These are phyloP conservation scores for Axis porcinus DNA, from an alignment of 2,113 vertebrate species.

Conservation along the genomic window DNA sequence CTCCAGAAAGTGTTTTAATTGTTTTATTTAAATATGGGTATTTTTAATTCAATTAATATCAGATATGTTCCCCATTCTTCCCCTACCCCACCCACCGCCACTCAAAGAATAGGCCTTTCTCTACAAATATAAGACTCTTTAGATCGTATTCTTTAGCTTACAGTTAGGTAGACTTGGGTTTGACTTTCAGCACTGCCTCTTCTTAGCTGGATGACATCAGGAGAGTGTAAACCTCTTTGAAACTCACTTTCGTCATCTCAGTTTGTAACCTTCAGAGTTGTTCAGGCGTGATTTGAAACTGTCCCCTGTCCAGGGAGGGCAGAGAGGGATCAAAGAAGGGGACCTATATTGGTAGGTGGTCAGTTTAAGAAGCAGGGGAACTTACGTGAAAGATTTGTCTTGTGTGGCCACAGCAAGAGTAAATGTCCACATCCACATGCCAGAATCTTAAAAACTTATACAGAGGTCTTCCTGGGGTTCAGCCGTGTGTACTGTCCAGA, in stretches of 20 bases:
- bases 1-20: constrained; percentile 49
- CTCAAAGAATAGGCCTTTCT: background rate
- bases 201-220: background rate
- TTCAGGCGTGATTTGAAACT: fast-evolving
- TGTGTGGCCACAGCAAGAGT: background rate
- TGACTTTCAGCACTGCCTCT: background rate
- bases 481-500: background rate
- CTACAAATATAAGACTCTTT: background rate
- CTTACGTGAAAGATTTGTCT: background rate
- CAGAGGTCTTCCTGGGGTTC: background rate
- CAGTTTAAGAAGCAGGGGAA: background rate
- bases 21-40: constrained; percentile 35
- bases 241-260: background rate
- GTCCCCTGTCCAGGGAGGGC: background rate
- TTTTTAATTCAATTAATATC: constrained; percentile 37
- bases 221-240: background rate
- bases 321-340: background rate
- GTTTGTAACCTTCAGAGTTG: background rate
- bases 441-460: background rate
- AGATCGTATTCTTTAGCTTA: background rate
- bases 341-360: background rate
- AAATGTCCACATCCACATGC: background rate
- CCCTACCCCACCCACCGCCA: background rate
- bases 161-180: background rate
- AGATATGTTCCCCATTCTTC: background rate